phyloP scores from a whole-genome alignment of 2,113 vertebrate species.

The Phoenicopterus ruber region DNA sequence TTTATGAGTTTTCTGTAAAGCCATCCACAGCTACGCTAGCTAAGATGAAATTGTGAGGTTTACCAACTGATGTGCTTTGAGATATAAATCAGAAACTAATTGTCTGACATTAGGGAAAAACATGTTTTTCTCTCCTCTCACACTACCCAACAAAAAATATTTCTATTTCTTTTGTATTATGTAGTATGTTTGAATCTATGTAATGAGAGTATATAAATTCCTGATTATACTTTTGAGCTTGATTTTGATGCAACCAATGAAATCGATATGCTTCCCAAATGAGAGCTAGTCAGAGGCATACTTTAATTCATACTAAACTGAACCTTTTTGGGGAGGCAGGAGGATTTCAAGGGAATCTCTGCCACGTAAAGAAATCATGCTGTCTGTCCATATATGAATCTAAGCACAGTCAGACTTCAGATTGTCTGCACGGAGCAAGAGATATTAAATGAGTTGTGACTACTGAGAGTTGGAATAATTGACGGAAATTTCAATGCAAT shows the following conservation, averaged over 20 bases:
- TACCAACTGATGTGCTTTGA: constrained; percentile 2
- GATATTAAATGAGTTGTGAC: not conserved
- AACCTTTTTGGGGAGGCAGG: not conserved
- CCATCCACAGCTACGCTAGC: not conserved
- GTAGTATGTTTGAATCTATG: not conserved
- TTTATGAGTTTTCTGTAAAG: constrained; percentile 20
- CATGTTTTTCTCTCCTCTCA: not conserved
- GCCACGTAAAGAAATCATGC: not conserved
- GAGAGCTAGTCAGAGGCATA: not conserved
- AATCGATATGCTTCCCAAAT: not conserved
- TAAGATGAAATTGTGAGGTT: constrained; percentile 19
- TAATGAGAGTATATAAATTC: not conserved
- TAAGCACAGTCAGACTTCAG: not conserved
- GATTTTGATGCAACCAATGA: not conserved
- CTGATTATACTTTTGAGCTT: not conserved
- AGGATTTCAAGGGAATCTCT: not conserved
- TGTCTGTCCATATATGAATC: not conserved
- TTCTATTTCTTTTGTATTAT: not conserved
- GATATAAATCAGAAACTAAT: constrained; percentile 49
- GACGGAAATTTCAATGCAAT: not conserved
- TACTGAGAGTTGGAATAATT: not conserved
- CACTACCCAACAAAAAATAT: not conserved
- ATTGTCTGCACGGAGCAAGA: not conserved
- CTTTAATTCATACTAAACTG: not conserved
- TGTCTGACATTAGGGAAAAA: not conserved